These are phyloP conservation scores for Diglossa cyanea DNA, from an alignment of 2,797 vertebrate species.

Conservation along the genomic window DNA sequence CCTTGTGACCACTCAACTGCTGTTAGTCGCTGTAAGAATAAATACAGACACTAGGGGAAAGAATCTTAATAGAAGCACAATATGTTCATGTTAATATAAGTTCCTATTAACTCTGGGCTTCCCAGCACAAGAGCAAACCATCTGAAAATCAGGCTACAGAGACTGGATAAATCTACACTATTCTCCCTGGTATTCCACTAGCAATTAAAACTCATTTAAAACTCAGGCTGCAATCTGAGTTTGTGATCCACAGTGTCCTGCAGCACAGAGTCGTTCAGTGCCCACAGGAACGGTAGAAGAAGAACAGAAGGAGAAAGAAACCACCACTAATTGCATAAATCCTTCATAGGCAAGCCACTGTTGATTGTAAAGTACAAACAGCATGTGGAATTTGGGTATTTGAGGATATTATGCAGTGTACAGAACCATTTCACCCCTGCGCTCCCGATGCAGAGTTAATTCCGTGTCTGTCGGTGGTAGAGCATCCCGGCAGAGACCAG, in stretches of 20 bases:
- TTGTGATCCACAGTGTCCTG: background rate
- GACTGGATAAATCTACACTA: background rate
- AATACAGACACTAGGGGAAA: background rate
- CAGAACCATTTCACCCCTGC: background rate
- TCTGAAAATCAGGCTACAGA: background rate
- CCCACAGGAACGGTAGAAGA: background rate
- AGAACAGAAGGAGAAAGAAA: background rate
- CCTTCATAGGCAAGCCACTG: background rate
- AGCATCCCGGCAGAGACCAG: background rate
- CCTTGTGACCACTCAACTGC: background rate
- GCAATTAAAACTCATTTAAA: background rate
- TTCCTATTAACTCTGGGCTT: background rate
- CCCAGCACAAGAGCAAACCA: background rate
- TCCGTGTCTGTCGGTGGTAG: background rate
- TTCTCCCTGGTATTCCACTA: background rate
- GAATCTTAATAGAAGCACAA: slow-evolving; percentile 2
- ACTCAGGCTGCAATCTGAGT: background rate
- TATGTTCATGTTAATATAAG: background rate
- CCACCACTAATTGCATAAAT: background rate
- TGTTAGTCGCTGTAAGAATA: background rate
- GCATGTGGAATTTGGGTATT: background rate
- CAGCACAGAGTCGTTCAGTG: background rate
- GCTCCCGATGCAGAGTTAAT: background rate
- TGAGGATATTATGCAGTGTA: background rate
- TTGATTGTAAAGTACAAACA: background rate